Evolutionary conservation across 2,888 invertebrate genomes (phyloP), one percentile per base, ranked within the genome.

Genomic region (Mesochorus sp.): DNA sequence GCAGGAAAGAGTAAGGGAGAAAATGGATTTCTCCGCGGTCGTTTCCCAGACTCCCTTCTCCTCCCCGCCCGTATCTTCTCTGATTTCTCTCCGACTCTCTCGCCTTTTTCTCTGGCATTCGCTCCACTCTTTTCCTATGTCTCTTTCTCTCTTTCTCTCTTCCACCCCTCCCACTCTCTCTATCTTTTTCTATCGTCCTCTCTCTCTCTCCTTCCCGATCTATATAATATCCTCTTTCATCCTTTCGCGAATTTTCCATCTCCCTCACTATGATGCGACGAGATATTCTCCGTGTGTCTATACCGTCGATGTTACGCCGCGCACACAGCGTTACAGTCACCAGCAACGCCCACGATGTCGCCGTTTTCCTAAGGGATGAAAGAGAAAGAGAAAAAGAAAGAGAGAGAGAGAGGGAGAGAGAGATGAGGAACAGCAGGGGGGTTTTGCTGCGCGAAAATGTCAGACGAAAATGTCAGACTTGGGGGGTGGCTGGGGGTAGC

Each of bases 261-360:
- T 64, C 76, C 31, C 66, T 57, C 47, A 44, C 47, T 68, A n/a
- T n/a, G 71, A 34, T 53, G 51, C 61, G 74, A 72, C 57, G 67
- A 59, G 34, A 64, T n/a, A 68, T 64, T 72, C 64, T 71, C n/a
- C n/a, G n/a, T 55, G 76, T 67, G 59, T 71, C 55, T 73, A 67
- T 37, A 42, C 39, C 44, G 72, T 51, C 67, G 61, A 55, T 61
- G 55, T 44, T 21, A 51, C 51, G 24, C 34, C 28, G 39, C 59
- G 21, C 61, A 61, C 81, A 82, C 81, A 74, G 81, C 81, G 82
- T 82, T 84, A 82, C 82, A 84, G 83, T 83, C 83, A n/a, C n/a
- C n/a, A 84, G 86, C 82, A 82, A 85, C 87, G 87, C 87, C 87
- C 87, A 88, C 88, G 85, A 77, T 73, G 87, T 85, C 87, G 87